Evolutionary conservation across 2,113 vertebrate genomes (phyloP).

Genomic region (Trichechus manatus): DNA sequence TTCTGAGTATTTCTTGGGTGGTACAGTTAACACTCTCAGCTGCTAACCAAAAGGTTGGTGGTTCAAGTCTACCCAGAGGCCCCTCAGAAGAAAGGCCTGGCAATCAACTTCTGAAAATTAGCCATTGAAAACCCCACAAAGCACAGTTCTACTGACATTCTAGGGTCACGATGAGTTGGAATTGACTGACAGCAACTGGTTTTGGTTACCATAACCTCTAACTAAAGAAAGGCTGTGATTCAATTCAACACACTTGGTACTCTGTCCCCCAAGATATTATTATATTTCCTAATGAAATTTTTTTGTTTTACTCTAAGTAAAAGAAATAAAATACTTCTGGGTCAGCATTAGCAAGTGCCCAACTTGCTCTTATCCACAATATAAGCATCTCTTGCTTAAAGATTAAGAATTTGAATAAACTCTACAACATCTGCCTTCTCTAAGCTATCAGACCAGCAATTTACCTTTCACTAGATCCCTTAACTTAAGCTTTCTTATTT

Average conservation of each 20-base stretch:
- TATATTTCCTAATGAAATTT: conserved; percentile 66
- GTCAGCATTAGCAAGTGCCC: conserved; percentile 60
- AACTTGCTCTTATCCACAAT: conserved; percentile 51
- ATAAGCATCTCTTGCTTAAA: conserved; percentile 34
- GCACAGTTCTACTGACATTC: background rate
- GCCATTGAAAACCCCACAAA: background rate
- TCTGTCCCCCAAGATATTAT: conserved; percentile 61
- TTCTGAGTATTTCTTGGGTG: background rate
- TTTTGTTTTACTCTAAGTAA: conserved; percentile 71
- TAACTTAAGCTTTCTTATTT: conserved; percentile 47
- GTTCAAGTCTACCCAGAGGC: background rate
- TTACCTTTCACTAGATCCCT: conserved; percentile 16
- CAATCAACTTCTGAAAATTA: background rate
- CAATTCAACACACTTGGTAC: conserved; percentile 9
- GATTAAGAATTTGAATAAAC: background rate
- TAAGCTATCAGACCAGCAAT: conserved; percentile 48
- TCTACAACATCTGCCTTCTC: conserved; percentile 45
- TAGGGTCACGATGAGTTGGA: background rate
- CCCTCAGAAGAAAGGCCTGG: background rate
- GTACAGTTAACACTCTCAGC: background rate
- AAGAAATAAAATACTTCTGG: conserved; percentile 68
- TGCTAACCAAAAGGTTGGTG: background rate
- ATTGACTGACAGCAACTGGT: background rate
- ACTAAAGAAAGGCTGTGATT: conserved; percentile 24
- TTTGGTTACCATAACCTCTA: background rate